phyloP scores from a whole-genome alignment of 2,888 invertebrate species.

The Cistogaster globosa region DNA sequence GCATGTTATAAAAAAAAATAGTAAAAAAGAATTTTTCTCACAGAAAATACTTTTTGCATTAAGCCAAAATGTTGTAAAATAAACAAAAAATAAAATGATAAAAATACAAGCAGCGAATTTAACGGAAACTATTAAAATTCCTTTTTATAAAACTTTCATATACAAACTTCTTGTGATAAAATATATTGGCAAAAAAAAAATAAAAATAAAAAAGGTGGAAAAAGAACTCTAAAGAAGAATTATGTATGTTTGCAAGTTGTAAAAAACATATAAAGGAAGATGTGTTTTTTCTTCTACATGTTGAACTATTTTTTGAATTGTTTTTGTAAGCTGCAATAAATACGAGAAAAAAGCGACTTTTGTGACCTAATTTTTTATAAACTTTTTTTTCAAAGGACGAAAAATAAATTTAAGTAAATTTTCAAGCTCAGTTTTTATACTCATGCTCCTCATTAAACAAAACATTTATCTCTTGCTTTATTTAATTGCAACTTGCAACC shows the following conservation, averaged over 20 bases:
- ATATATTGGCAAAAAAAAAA: constrained; percentile 3
- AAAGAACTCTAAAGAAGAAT: constrained; percentile 20
- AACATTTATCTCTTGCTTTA: neutral
- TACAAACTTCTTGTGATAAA: neutral
- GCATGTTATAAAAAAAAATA: constrained; percentile 4
- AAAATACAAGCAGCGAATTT: constrained; percentile 21
- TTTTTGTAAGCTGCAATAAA: neutral
- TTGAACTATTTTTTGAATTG: neutral
- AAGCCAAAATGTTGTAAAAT: constrained; percentile 11
- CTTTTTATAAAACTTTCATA: constrained; percentile 25
- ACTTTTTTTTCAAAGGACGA: neutral
- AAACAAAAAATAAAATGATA: too few relatives aligned
- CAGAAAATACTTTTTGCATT: constrained; percentile 24
- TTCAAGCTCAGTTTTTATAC: neutral
- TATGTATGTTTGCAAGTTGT: constrained; percentile 20
- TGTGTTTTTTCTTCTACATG: neutral
- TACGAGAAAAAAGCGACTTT: neutral
- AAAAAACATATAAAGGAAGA: neutral
- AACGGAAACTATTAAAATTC: constrained; percentile 67
- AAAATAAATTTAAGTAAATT: constrained; percentile 9
- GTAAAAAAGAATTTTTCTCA: constrained; percentile 42
- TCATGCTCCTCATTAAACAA: neutral
- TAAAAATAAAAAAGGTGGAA: neutral
- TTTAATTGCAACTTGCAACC: neutral
- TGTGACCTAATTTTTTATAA: constrained; percentile 42